phyloP scores from a whole-genome alignment of 2,797 vertebrate species.

The Anguilla pacifica region DNA sequence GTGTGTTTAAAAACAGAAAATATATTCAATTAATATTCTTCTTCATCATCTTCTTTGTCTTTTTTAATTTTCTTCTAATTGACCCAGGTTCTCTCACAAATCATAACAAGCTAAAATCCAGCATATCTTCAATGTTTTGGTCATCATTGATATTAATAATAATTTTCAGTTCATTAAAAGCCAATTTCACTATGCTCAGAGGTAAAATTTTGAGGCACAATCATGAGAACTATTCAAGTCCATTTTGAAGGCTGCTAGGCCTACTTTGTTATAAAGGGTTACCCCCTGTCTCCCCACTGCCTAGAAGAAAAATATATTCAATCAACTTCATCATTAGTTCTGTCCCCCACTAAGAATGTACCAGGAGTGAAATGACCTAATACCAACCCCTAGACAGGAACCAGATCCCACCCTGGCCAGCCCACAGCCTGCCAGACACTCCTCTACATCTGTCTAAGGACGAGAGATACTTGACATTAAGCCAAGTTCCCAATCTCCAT shows the following conservation, averaged over 20 bases:
- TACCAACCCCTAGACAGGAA: conserved; percentile 15
- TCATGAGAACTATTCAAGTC: background rate
- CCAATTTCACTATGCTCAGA: background rate
- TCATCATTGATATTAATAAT: too few species aligned
- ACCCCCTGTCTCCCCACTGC: conserved; percentile 47
- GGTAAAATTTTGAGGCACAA: conserved; percentile 1
- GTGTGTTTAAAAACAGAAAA: background rate
- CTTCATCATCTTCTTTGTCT: too few species aligned
- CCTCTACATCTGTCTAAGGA: conserved; percentile 41
- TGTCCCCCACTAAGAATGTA: conserved; percentile 55
- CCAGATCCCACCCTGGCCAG: background rate
- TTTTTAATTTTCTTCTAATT: too few species aligned
- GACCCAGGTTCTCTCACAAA: too few species aligned
- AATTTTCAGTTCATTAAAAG: background rate
- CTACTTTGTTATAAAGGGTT: conserved; percentile 58
- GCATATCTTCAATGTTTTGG: too few species aligned
- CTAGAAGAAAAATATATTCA: conserved; percentile 55
- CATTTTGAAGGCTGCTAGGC: conserved; percentile 49
- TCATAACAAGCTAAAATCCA: too few species aligned
- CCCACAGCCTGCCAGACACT: conserved; percentile 27
- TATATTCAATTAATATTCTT: too few species aligned
- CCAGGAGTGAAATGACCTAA: conserved; percentile 55
- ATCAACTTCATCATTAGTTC: conserved; percentile 67
- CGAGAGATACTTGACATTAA: conserved; percentile 40
- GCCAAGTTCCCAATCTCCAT: conserved; percentile 37